Percentiles rank a stretch among this genome's conserved stretches.
Conservation (phyloP, 2,888 invertebrate genomes). For the Amphipyra tragopoginis region DNA sequence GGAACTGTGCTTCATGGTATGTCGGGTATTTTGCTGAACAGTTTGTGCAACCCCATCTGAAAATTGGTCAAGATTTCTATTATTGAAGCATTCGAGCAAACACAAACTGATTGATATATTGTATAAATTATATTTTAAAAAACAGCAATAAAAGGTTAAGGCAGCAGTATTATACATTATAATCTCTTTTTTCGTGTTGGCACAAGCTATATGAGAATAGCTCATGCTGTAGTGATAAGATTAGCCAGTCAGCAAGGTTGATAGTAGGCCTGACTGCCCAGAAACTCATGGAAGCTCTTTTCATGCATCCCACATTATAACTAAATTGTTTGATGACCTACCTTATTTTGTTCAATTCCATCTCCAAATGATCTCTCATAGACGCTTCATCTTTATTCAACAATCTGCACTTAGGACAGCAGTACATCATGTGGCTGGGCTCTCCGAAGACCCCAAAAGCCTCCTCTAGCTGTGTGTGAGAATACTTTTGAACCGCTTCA, state of each 20-base stretch:
- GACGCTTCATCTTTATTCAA: conserved; percentile 65
- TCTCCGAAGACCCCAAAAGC: conserved; percentile 77
- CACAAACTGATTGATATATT: no score
- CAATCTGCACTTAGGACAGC: conserved; percentile 79
- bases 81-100: no score
- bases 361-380: conserved; percentile 80
- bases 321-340: conserved; percentile 46
- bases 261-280: no score
- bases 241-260: no score
- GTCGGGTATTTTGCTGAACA: conserved; percentile 75
- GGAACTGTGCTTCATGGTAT: conserved; percentile 83
- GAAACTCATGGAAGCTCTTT: no score
- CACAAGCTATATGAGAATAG: no score
- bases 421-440: conserved; percentile 64
- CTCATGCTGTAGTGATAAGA: no score
- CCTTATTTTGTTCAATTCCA: conserved; percentile 82
- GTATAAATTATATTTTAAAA: no score
- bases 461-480: conserved; percentile 66
- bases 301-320: no score
- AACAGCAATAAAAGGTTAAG: no score
- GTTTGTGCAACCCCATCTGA: conserved; percentile 81
- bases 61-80: conserved; percentile 33
- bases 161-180: no score
- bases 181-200: no score
- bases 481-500: conserved; percentile 29